A percentile compares a stretch with the other conserved stretches of the same genome.
Conservation (phyloP, 53 echinoderm and acorn worm genomes). For the Glandiceps talaboti region DNA sequence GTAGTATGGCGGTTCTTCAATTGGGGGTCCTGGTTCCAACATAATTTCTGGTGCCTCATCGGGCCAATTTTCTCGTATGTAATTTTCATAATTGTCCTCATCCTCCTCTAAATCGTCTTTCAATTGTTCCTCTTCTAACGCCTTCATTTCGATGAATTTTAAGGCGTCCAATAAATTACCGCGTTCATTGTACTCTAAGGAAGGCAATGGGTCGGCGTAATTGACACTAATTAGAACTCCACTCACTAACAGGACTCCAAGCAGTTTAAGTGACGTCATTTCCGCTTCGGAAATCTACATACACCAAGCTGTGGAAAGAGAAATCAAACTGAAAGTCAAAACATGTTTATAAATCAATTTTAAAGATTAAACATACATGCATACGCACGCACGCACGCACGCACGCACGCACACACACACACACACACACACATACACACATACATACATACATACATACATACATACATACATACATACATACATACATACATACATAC, state of each 20-base stretch:
- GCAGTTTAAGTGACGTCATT: neutral
- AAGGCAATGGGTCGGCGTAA: neutral
- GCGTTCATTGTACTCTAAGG: neutral
- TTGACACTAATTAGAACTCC: neutral
- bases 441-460: too few species aligned
- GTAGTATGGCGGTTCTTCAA: neutral
- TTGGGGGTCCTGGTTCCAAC: neutral
- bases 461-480: too few species aligned
- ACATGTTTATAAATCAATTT: too few species aligned
- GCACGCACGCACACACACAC: too few species aligned
- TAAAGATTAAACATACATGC: too few species aligned
- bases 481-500: too few species aligned
- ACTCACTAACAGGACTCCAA: neutral
- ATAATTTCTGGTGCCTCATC: neutral
- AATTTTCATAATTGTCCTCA: neutral
- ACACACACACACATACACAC: too few species aligned
- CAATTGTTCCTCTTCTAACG: neutral
- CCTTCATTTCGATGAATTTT: neutral
- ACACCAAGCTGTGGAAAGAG: neutral
- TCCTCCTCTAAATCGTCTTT: neutral
- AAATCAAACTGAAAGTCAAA: too few species aligned
- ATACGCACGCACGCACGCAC: too few species aligned
- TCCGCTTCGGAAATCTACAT: neutral
- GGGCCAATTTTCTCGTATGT: neutral
- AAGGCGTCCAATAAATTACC: neutral